A percentile compares a stretch with the other conserved stretches of the same genome.
These are phyloP conservation scores for Zygogramma bicolorata DNA, from an alignment of 2,888 invertebrate genomes.

Conservation along the genomic window DNA sequence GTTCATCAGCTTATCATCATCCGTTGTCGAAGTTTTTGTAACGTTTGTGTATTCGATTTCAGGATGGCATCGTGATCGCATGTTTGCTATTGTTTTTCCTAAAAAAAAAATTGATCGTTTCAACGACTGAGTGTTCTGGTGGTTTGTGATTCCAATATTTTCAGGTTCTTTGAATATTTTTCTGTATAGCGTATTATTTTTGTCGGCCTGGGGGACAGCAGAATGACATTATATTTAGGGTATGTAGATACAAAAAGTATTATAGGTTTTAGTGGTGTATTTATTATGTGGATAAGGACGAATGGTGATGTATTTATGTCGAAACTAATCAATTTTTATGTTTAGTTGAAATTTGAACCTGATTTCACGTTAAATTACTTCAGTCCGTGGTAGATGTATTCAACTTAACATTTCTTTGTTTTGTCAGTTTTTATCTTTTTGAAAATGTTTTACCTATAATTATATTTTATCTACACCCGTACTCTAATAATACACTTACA, in stretches of 20 bases:
- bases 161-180: constrained; percentile 20
- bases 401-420: too few species aligned
- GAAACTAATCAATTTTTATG: neutral
- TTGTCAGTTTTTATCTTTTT: too few species aligned
- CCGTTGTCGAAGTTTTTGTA: neutral
- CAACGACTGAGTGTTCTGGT: neutral
- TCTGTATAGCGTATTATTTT: constrained; percentile 17
- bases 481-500: too few species aligned
- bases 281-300: neutral
- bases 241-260: constrained; percentile 20
- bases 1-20: neutral
- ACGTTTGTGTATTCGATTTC: neutral
- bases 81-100: neutral
- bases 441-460: too few species aligned
- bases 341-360: too few species aligned
- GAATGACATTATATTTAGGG: constrained; percentile 43
- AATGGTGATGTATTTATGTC: neutral
- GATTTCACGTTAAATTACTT: too few species aligned
- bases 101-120: neutral
- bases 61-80: neutral
- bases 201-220: constrained; percentile 31
- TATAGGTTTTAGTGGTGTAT: neutral
- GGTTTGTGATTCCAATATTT: constrained; percentile 30
- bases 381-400: too few species aligned
- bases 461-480: too few species aligned